Conservation (phyloP, 2,113 vertebrate genomes). For the Nicator chloris region DNA sequence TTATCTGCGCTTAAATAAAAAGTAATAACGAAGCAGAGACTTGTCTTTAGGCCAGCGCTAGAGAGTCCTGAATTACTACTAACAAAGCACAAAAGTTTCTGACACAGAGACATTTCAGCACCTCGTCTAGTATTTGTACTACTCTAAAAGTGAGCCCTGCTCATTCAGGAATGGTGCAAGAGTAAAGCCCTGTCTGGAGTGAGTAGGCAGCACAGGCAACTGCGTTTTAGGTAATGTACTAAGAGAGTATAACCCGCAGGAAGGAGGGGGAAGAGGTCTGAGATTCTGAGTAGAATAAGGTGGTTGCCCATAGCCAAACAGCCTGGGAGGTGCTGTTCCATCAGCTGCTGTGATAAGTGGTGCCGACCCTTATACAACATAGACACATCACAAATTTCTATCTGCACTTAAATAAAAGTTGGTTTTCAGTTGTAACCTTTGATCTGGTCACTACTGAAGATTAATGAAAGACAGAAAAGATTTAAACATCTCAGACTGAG, state of each 20-base stretch:
- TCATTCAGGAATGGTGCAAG: not conserved
- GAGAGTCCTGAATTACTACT: not conserved
- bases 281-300: not conserved
- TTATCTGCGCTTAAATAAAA: not conserved
- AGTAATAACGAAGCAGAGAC: not conserved
- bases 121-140: not conserved
- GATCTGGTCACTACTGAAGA: not conserved
- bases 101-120: not conserved
- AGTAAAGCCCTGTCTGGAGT: not conserved
- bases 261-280: not conserved
- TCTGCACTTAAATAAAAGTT: not conserved
- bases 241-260: not conserved
- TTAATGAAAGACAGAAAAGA: not conserved
- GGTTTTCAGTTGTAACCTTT: not conserved
- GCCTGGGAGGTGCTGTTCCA: not conserved
- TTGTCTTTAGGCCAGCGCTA: not conserved
- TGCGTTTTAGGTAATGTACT: accelerated
- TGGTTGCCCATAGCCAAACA: not conserved
- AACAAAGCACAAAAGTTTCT: not conserved
- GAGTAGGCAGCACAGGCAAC: not conserved
- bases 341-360: not conserved
- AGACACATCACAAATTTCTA: not conserved
- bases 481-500: not conserved
- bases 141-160: not conserved
- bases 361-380: not conserved